Percentiles rank a stretch among this genome's conserved stretches.
phyloP scores from a whole-genome alignment of 2,113 vertebrate genomes.

The Dasypus novemcinctus region DNA sequence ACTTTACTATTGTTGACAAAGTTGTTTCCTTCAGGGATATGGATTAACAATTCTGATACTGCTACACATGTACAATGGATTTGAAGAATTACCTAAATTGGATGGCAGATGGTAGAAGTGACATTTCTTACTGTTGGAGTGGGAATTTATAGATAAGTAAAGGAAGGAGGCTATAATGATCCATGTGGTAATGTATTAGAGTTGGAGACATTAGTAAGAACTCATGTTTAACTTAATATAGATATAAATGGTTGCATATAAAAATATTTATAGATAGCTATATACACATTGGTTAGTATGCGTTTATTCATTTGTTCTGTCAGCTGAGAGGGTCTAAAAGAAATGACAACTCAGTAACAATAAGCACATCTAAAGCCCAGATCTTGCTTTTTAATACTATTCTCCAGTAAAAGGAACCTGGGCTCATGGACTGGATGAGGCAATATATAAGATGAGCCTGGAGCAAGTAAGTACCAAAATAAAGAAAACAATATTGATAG shows the following conservation, averaged over 20 bases:
- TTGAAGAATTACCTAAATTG: neutral
- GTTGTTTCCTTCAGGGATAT: neutral
- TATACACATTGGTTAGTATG: neutral
- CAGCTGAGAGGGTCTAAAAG: neutral
- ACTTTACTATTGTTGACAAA: neutral
- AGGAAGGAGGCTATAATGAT: neutral
- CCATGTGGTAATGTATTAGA: neutral
- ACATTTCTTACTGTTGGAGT: neutral
- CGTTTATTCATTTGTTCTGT: neutral
- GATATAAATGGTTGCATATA: neutral
- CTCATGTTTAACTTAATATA: neutral
- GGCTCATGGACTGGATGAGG: neutral
- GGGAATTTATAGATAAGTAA: neutral
- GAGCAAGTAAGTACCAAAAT: neutral
- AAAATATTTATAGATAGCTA: neutral
- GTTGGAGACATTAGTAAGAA: neutral
- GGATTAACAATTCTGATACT: neutral
- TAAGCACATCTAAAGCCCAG: neutral
- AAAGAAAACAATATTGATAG: neutral
- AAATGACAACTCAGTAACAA: neutral
- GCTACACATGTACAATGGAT: neutral
- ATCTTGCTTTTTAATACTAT: neutral
- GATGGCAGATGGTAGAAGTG: neutral
- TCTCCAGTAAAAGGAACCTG: neutral
- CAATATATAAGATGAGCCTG: neutral